Conservation (phyloP, 2,888 invertebrate species). For the Microctonus aethiopoides region DNA sequence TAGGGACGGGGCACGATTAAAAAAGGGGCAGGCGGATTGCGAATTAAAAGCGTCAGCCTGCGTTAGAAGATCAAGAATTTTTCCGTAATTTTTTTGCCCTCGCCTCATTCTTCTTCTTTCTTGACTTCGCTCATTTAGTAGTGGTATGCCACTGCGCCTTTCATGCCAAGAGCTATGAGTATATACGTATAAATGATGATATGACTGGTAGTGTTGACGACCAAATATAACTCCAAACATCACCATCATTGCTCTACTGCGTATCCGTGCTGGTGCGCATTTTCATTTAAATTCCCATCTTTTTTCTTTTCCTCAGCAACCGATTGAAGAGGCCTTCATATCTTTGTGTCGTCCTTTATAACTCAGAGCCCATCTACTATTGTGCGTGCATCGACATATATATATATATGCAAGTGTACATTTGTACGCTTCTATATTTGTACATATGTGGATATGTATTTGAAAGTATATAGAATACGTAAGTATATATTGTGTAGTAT, state of each 20-base stretch:
- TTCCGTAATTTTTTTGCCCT: constrained; percentile 50
- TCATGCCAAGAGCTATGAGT: background rate
- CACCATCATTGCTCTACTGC: constrained; percentile 29
- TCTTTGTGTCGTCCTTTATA: constrained; percentile 57
- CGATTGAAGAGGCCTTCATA: constrained; percentile 57
- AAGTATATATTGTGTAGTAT: background rate
- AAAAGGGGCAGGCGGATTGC: constrained; percentile 47
- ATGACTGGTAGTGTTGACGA: constrained; percentile 3
- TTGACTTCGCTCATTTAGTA: constrained; percentile 32
- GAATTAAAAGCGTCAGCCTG: constrained; percentile 57
- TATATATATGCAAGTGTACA: constrained; percentile 40
- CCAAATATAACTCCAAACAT: constrained; percentile 12
- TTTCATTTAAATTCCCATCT: constrained; percentile 58
- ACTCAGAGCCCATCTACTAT: constrained; percentile 53
- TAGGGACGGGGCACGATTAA: constrained; percentile 51
- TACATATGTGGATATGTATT: background rate
- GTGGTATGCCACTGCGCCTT: background rate
- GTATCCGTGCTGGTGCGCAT: constrained; percentile 41
- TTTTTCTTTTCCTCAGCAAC: constrained; percentile 50
- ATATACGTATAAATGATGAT: constrained; percentile 32
- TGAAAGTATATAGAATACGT: background rate
- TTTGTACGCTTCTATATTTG: background rate
- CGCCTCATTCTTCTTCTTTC: constrained; percentile 50
- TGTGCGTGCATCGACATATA: constrained; percentile 60
- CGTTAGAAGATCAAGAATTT: constrained; percentile 58